Conservation (phyloP, 2,797 vertebrate species). For the Sternarchorhynchus goeldii region DNA sequence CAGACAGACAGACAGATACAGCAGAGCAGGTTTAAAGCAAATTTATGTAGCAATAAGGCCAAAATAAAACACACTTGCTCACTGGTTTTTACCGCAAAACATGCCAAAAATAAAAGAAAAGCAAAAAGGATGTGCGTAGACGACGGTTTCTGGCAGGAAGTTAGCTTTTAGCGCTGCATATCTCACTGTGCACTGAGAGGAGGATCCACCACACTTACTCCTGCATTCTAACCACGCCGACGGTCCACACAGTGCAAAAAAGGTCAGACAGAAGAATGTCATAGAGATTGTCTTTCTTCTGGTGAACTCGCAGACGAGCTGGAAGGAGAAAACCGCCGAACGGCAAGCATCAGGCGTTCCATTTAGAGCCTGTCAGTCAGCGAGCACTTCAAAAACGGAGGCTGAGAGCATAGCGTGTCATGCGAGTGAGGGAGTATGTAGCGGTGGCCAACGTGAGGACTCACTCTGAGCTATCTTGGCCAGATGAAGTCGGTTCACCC, state of each 20-base stretch:
- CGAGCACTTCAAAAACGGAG: slow-evolving; percentile 22
- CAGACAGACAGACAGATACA: background rate
- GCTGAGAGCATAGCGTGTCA: slow-evolving; percentile 20
- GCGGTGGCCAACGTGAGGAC: slow-evolving; percentile 54
- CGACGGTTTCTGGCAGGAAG: slow-evolving; percentile 15
- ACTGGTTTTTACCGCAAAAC: slow-evolving; percentile 17
- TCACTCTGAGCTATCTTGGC: slow-evolving; percentile 88
- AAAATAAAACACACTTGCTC: slow-evolving; percentile 39
- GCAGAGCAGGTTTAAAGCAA: slow-evolving; percentile 7
- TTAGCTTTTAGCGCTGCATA: slow-evolving; percentile 16
- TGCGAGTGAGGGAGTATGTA: slow-evolving; percentile 5
- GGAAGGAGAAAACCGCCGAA: slow-evolving; percentile 4
- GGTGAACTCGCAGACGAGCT: background rate
- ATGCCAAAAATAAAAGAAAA: slow-evolving; percentile 29
- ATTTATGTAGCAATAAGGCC: slow-evolving; percentile 23
- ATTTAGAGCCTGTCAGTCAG: slow-evolving; percentile 42
- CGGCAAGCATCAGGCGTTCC: slow-evolving; percentile 36
- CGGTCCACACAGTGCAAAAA: slow-evolving; percentile 9
- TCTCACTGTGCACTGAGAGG: slow-evolving; percentile 6
- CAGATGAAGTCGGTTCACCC: slow-evolving; percentile 93
- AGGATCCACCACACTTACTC: background rate
- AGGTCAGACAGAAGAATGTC: slow-evolving; percentile 43
- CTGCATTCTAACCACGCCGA: slow-evolving; percentile 31
- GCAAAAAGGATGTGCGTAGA: slow-evolving; percentile 17
- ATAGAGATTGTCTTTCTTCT: slow-evolving; percentile 42